These are phyloP conservation scores for Ammodytes dubius DNA, from an alignment of 2,113 vertebrate species.

Conservation along the genomic window DNA sequence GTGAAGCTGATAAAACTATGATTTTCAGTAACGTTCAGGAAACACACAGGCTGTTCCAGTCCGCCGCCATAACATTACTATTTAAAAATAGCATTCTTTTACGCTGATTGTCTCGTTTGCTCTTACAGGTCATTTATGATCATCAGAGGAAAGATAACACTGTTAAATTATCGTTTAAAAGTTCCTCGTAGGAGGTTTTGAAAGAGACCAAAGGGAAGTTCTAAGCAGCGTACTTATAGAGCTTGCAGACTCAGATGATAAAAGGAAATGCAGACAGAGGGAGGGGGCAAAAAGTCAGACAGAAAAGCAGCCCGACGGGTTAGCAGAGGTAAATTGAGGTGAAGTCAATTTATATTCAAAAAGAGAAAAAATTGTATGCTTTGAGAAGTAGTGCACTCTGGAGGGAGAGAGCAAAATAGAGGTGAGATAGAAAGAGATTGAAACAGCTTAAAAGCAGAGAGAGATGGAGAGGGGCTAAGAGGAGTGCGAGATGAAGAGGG, in stretches of 20 bases:
- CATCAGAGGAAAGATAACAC: too few species aligned
- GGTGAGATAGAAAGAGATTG: constrained; percentile 43
- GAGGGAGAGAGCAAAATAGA: constrained; percentile 45
- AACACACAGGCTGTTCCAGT: too few species aligned
- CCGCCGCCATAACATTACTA: too few species aligned
- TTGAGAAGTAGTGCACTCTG: constrained; percentile 44
- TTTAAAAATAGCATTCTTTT: too few species aligned
- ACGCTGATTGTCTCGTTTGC: too few species aligned
- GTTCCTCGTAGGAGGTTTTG: not conserved
- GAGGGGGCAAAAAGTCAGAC: constrained; percentile 11
- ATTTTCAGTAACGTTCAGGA: too few species aligned
- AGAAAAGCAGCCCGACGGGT: constrained; percentile 45
- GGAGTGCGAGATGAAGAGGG: constrained; percentile 52
- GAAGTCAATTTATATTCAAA: constrained; percentile 69
- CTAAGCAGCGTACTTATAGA: not conserved
- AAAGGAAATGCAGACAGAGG: constrained; percentile 30
- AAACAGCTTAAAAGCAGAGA: constrained; percentile 64
- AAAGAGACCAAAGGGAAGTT: constrained; percentile 19
- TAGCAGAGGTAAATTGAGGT: constrained; percentile 65
- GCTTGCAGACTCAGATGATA: constrained; percentile 2
- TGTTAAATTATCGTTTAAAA: too few species aligned
- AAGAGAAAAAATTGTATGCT: constrained; percentile 54
- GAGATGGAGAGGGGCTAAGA: constrained; percentile 53
- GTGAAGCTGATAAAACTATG: too few species aligned
- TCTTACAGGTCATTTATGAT: too few species aligned